Conservation (phyloP, 2,113 vertebrate genomes). For the Myanophis thanlyinensis region DNA sequence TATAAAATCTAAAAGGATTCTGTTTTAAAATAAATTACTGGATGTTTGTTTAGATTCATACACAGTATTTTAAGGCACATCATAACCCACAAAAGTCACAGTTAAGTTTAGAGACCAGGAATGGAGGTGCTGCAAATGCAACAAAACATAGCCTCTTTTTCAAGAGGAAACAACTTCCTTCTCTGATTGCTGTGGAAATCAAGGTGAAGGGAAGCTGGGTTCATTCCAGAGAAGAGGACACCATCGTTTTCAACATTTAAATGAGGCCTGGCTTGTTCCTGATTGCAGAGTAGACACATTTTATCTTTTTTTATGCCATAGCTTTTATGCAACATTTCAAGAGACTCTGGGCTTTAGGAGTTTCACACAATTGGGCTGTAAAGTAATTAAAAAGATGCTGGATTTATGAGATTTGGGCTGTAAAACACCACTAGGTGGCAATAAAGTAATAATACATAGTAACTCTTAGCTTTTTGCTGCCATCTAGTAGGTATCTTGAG, state of each 20-base stretch:
- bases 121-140: neutral
- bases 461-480: neutral
- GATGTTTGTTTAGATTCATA: neutral
- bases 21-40: neutral
- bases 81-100: neutral
- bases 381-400: neutral
- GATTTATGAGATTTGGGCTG: neutral
- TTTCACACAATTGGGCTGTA: neutral
- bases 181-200: neutral
- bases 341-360: neutral
- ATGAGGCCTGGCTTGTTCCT: neutral
- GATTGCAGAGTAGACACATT: neutral
- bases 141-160: neutral
- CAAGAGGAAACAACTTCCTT: neutral
- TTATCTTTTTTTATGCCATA: neutral
- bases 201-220: neutral
- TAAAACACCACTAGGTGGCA: neutral
- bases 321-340: neutral
- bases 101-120: neutral
- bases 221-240: neutral
- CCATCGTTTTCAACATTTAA: neutral
- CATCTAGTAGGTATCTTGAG: neutral
- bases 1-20: neutral
- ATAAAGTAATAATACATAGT: neutral
- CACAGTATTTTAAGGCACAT: neutral